phyloP scores from a whole-genome alignment of 2,888 invertebrate species.

The Philaethria dido region DNA sequence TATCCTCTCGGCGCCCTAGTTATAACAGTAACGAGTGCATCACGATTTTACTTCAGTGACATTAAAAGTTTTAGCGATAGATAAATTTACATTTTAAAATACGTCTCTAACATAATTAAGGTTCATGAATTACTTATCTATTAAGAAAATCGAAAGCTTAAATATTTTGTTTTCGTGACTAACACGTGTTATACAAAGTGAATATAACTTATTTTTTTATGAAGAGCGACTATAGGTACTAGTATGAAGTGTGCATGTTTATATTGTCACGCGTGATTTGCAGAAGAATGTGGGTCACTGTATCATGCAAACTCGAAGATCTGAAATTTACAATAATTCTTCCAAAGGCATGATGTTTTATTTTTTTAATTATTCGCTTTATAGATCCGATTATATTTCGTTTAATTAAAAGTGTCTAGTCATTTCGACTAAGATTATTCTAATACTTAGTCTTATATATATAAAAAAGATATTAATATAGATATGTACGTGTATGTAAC shows the following conservation, averaged over 20 bases:
- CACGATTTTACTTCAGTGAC: slow-evolving; percentile 46
- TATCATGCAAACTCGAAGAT: slow-evolving; percentile 54
- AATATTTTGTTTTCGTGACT: not conserved
- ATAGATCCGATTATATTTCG: slow-evolving; percentile 4
- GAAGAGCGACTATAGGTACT: slow-evolving; percentile 1
- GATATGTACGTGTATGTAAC: not conserved
- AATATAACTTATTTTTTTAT: slow-evolving; percentile 12
- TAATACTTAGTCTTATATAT: not conserved
- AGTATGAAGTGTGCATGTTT: slow-evolving; percentile 27
- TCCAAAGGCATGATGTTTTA: slow-evolving; percentile 27
- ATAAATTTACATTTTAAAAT: slow-evolving; percentile 2
- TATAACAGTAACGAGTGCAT: slow-evolving; percentile 58
- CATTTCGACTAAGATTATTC: not conserved
- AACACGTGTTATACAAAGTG: not conserved
- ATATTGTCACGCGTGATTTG: slow-evolving; percentile 71
- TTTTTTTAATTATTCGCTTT: slow-evolving; percentile 26
- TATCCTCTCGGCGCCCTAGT: slow-evolving; percentile 66
- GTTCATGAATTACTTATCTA: not conserved
- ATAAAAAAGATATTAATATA: not conserved
- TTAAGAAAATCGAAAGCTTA: not conserved
- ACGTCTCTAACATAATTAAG: not conserved
- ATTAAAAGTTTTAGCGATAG: not conserved
- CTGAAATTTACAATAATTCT: slow-evolving; percentile 38
- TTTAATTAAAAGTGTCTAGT: not conserved
- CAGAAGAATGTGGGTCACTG: slow-evolving; percentile 67